Evolutionary conservation across 2,113 vertebrate species (phyloP).

Genomic region (Calidris pygmaea): DNA sequence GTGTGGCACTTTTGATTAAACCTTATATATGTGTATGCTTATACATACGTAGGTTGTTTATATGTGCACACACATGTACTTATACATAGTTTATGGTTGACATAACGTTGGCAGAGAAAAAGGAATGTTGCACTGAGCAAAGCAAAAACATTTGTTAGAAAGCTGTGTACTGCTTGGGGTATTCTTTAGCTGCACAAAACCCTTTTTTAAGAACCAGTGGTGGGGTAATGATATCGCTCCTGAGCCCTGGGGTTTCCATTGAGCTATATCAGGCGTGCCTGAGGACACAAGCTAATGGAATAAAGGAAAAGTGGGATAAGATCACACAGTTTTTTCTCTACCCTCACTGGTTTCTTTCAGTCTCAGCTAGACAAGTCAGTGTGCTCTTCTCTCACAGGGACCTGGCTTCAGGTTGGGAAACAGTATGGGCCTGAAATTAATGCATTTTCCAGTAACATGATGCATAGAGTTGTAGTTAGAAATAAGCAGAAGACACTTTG

Average conservation of each 20-base stretch:
- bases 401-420: not conserved
- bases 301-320: not conserved
- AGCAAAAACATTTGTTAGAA: not conserved
- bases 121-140: not conserved
- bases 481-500: not conserved
- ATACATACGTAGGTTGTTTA: not conserved
- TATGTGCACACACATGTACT: too few species aligned
- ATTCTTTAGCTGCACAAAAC: not conserved
- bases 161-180: not conserved
- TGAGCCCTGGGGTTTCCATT: not conserved
- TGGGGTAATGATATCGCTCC: not conserved
- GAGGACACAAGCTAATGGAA: not conserved
- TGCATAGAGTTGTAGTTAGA: not conserved
- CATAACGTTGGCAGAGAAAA: not conserved
- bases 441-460: not conserved
- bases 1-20: not conserved
- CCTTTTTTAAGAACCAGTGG: not conserved
- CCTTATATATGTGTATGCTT: not conserved
- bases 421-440: not conserved
- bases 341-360: not conserved
- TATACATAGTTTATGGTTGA: not conserved
- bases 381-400: not conserved
- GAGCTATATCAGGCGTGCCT: not conserved
- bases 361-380: not conserved
- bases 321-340: not conserved